phyloP scores from a whole-genome alignment of 2,797 vertebrate species.

The Lagorchestes hirsutus region DNA sequence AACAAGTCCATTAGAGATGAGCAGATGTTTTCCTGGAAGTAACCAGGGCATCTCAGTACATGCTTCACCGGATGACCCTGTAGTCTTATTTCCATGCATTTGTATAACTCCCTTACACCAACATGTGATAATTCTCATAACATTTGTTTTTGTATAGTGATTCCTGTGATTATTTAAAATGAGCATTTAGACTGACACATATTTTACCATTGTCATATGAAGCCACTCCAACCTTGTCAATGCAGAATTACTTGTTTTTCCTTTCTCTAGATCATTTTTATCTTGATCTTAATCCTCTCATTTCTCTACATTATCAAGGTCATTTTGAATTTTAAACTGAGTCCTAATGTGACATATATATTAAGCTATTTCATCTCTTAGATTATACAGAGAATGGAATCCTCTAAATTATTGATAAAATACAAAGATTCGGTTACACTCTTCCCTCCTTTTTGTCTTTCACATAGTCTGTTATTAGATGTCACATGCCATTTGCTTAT shows the following conservation, averaged over 20 bases:
- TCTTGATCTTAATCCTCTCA: background rate
- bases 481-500: constrained; percentile 12
- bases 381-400: background rate
- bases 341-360: background rate
- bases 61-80: background rate
- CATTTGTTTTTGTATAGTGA: background rate
- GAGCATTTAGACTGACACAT: background rate
- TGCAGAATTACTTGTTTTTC: background rate
- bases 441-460: constrained; percentile 21
- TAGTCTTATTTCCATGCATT: background rate
- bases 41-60: background rate
- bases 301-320: background rate
- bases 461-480: background rate
- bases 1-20: background rate
- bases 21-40: background rate
- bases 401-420: constrained; percentile 30
- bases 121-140: background rate
- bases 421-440: background rate
- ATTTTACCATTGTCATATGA: background rate
- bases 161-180: background rate
- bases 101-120: background rate
- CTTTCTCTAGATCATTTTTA: constrained; percentile 22
- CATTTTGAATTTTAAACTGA: constrained; percentile 10
- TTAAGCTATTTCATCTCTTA: background rate
- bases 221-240: background rate